phyloP scores from a whole-genome alignment of 2,113 vertebrate genomes.

The Brienomyrus brachyistius region DNA sequence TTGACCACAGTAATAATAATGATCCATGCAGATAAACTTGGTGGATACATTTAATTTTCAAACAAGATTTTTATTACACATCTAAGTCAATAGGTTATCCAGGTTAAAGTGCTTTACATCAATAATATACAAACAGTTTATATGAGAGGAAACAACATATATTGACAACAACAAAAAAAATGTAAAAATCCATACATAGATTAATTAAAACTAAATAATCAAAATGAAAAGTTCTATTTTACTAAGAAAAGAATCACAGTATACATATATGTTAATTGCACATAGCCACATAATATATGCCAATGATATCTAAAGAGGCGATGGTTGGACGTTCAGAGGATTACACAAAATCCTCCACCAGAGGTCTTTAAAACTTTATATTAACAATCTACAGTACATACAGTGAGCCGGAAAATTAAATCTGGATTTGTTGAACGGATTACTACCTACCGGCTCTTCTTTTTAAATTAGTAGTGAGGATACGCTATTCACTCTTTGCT shows the following conservation, averaged over 20 bases:
- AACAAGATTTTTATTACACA: constrained; percentile 30
- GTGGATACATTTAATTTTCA: constrained; percentile 20
- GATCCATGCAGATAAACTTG: constrained; percentile 14
- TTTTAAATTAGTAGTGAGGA: constrained; percentile 30
- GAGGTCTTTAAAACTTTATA: constrained; percentile 41
- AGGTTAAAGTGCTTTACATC: constrained; percentile 68
- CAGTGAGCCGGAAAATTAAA: constrained; percentile 22
- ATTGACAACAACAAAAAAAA: constrained; percentile 41
- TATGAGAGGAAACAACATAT: constrained; percentile 40
- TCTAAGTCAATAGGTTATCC: constrained; percentile 45
- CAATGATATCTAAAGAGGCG: constrained; percentile 59
- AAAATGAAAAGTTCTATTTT: constrained; percentile 57
- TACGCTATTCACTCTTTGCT: constrained; percentile 26
- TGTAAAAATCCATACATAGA: constrained; percentile 58
- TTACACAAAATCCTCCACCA: constrained; percentile 41
- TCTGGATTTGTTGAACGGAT: constrained; percentile 10
- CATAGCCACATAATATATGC: constrained; percentile 76
- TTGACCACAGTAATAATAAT: neutral
- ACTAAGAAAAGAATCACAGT: constrained; percentile 69
- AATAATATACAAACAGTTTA: constrained; percentile 48
- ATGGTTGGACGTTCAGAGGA: constrained; percentile 39
- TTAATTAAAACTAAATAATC: constrained; percentile 56
- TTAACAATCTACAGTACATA: constrained; percentile 47
- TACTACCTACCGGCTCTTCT: constrained; percentile 31
- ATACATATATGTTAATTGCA: constrained; percentile 81